Conservation (phyloP, 2,888 invertebrate species). For the Tipula vernalis region DNA sequence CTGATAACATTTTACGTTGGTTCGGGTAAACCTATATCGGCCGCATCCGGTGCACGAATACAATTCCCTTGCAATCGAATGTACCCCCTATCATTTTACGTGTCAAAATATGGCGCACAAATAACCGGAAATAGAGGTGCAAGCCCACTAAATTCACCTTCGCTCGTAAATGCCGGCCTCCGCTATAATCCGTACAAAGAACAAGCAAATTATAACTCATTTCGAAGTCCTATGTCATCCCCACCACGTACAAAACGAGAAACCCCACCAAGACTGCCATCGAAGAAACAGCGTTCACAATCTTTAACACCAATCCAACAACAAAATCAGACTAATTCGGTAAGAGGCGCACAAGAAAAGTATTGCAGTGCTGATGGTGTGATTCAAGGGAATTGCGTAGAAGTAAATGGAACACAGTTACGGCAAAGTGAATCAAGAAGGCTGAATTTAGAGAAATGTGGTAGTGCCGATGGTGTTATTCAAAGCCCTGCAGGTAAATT, state of each 20-base stretch:
- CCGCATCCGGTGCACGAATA: constrained; percentile 77
- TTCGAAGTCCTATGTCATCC: constrained; percentile 41
- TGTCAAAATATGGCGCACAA: constrained; percentile 44
- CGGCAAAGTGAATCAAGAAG: neutral
- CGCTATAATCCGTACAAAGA: constrained; percentile 26
- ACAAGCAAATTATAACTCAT: constrained; percentile 25
- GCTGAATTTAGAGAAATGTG: constrained; percentile 42
- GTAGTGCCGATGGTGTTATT: constrained; percentile 56
- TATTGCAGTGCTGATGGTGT: constrained; percentile 60
- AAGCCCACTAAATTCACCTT: constrained; percentile 32
- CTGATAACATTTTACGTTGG: constrained; percentile 89
- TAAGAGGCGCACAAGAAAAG: constrained; percentile 38
- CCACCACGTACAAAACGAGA: constrained; percentile 42
- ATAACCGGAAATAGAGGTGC: constrained; percentile 35
- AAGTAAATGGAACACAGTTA: neutral
- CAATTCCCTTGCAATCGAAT: constrained; percentile 72
- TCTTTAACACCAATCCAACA: constrained; percentile 54
- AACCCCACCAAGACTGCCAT: constrained; percentile 37
- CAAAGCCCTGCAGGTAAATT: constrained; percentile 31
- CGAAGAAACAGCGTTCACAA: constrained; percentile 63
- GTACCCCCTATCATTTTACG: constrained; percentile 64
- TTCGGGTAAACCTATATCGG: constrained; percentile 78
- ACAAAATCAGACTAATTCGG: constrained; percentile 1
- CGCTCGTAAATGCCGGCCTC: constrained; percentile 34
- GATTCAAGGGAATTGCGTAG: constrained; percentile 34